Conservation (phyloP, 1,140 invertebrate species). For the Spodoptera litura region DNA sequence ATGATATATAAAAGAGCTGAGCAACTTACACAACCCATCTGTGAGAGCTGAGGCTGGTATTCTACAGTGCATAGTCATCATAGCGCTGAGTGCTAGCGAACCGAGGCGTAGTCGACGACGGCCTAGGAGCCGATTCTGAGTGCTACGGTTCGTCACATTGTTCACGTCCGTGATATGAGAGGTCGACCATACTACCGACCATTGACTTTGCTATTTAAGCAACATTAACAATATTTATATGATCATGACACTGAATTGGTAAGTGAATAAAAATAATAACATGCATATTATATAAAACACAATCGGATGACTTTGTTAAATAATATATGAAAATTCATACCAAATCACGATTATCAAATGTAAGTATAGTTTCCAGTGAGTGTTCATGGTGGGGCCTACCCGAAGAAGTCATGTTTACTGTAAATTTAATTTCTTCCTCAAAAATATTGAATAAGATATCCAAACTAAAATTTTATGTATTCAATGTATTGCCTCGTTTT, state of each 20-base stretch:
- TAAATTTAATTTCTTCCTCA: background rate
- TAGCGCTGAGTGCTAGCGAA: slow-evolving; percentile 64
- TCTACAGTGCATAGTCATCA: slow-evolving; percentile 74
- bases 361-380: slow-evolving; percentile 74
- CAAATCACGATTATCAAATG: slow-evolving; percentile 69
- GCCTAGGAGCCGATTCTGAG: slow-evolving; percentile 53
- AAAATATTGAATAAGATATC: background rate
- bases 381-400: slow-evolving; percentile 7
- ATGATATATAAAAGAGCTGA: background rate
- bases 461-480: background rate
- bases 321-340: slow-evolving; percentile 55
- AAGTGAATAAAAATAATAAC: no score
- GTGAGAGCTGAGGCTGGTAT: slow-evolving; percentile 69
- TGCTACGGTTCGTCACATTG: slow-evolving; percentile 64
- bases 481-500: background rate
- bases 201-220: slow-evolving; percentile 63
- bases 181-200: slow-evolving; percentile 78
- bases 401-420: background rate
- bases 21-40: slow-evolving; percentile 71
- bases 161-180: slow-evolving; percentile 72
- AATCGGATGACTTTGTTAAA: background rate
- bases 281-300: background rate
- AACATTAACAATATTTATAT: background rate
- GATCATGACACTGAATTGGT: background rate
- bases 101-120: slow-evolving; percentile 67